Conservation (phyloP, 2,888 invertebrate genomes). For the Dryomyza anilis region DNA sequence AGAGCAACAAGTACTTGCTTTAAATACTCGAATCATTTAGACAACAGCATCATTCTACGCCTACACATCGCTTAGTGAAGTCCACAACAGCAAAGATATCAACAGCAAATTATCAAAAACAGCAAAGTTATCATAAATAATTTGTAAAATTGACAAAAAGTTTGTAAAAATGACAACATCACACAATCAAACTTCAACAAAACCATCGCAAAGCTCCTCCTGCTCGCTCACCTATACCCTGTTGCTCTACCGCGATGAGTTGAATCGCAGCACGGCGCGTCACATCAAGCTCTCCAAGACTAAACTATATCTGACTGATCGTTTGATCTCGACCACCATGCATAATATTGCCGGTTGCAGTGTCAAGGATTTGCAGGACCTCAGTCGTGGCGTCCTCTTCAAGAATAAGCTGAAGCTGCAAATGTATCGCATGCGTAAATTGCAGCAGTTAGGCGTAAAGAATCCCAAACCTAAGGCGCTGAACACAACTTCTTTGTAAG, state of each 20-base stretch:
- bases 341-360: conserved; percentile 42
- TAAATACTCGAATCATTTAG: not conserved
- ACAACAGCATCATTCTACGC: not conserved
- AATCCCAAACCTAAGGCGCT: conserved; percentile 11
- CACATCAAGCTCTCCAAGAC: conserved; percentile 43
- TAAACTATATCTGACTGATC: conserved; percentile 46
- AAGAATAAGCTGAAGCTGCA: conserved; percentile 43
- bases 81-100: too few species aligned
- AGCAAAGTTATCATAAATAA: too few species aligned
- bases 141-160: too few species aligned
- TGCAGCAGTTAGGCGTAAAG: conserved; percentile 12
- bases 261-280: conserved; percentile 42
- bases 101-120: too few species aligned
- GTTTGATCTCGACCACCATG: conserved; percentile 42
- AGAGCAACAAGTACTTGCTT: too few species aligned
- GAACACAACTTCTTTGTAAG: not conserved
- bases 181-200: too few species aligned
- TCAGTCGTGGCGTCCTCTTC: conserved; percentile 45
- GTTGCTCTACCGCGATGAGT: conserved; percentile 44
- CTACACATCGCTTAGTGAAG: not conserved
- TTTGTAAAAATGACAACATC: too few species aligned
- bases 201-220: too few species aligned
- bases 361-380: conserved; percentile 42
- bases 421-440: conserved; percentile 38
- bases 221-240: conserved; percentile 46